Conservation (phyloP, 2,888 invertebrate genomes). For the Steromphala cineraria region DNA sequence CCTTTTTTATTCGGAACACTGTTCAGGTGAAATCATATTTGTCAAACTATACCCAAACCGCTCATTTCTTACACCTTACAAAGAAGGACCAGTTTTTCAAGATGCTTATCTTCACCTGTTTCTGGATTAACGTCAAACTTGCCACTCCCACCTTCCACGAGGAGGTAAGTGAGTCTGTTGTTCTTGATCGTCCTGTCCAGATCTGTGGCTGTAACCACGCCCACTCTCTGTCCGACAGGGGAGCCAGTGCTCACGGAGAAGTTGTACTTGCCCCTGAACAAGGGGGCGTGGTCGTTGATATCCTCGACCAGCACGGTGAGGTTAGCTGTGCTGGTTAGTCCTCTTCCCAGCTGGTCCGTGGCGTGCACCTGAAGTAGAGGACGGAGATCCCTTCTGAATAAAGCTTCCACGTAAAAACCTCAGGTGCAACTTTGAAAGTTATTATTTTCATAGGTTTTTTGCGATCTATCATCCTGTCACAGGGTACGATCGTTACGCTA, state of each 20-base stretch:
- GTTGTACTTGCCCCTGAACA: not conserved
- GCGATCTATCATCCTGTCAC: no score
- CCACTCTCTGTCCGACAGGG: not conserved
- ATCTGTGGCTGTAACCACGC: not conserved
- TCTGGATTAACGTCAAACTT: conserved; percentile 24
- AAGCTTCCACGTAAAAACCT: not conserved
- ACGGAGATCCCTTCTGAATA: not conserved
- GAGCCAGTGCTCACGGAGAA: not conserved
- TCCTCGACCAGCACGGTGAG: not conserved
- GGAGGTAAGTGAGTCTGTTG: conserved; percentile 4
- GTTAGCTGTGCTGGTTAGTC: not conserved
- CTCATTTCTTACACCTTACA: no score
- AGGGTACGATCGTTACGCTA: no score
- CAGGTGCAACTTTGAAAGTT: no score
- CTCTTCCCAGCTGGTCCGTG: not conserved
- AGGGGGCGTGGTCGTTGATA: not conserved
- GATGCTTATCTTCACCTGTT: not conserved
- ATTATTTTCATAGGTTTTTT: no score
- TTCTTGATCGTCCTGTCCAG: not conserved
- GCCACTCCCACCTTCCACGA: conserved; percentile 17
- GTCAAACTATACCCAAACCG: no score
- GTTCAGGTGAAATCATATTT: no score
- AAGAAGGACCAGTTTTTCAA: no score
- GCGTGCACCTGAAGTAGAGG: not conserved
- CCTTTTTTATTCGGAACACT: no score